These are phyloP conservation scores for Ia io DNA, from an alignment of 2,113 vertebrate genomes.

Conservation along the genomic window DNA sequence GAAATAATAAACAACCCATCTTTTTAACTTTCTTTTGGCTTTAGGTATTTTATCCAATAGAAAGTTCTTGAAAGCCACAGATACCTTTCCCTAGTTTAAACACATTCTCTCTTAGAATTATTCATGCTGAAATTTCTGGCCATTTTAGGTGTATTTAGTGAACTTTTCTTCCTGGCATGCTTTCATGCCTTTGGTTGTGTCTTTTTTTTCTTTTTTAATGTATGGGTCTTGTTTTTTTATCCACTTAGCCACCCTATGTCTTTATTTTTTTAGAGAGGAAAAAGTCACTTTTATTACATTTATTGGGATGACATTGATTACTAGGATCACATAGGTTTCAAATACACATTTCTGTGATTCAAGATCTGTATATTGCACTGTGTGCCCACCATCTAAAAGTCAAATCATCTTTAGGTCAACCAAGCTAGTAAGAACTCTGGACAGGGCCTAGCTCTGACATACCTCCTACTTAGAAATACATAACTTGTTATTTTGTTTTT, in stretches of 20 bases:
- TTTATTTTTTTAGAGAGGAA: no score
- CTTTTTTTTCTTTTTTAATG: not conserved
- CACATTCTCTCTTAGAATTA: not conserved
- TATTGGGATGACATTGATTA: no score
- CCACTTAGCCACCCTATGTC: no score
- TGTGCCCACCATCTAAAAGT: no score
- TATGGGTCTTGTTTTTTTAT: no score
- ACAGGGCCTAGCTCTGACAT: not conserved
- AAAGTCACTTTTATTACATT: no score
- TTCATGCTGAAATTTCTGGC: not conserved
- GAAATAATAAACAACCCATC: not conserved
- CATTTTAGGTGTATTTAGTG: not conserved
- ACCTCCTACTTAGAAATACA: not conserved
- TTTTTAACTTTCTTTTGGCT: not conserved
- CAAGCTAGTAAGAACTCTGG: not conserved
- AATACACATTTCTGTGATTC: no score
- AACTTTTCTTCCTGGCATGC: not conserved
- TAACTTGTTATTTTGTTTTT: not conserved
- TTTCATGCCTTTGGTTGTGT: not conserved
- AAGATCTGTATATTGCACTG: no score
- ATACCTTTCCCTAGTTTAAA: not conserved
- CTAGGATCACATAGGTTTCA: no score
- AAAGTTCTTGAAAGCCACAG: constrained; percentile 8
- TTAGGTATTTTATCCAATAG: not conserved
- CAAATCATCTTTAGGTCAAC: not conserved